These are phyloP conservation scores for Caenorhabditis sp. DNA, from an alignment of 2,888 invertebrate genomes.

Conservation along the genomic window DNA sequence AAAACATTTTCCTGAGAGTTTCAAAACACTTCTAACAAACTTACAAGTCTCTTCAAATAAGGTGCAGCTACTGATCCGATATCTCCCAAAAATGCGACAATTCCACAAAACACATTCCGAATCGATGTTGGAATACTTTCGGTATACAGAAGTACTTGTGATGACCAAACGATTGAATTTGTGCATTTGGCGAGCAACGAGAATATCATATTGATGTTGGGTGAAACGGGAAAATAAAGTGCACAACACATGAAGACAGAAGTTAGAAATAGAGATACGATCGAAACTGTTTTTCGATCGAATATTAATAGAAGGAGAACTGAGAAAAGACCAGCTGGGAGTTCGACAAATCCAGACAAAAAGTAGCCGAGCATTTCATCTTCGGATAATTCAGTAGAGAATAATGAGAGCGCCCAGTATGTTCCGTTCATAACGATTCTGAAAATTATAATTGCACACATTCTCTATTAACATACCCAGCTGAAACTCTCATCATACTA, in stretches of 20 bases:
- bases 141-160: conserved; percentile 58
- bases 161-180: conserved; percentile 65
- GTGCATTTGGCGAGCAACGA: conserved; percentile 63
- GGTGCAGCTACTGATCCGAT: conserved; percentile 66
- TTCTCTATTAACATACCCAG: too few relatives aligned
- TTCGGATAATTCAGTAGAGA: conserved; percentile 65
- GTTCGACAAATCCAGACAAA: conserved; percentile 66
- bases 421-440: conserved; percentile 67
- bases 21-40: background rate
- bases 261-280: conserved; percentile 29
- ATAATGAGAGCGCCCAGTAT: conserved; percentile 69
- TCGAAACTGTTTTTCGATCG: conserved; percentile 43
- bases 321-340: conserved; percentile 62
- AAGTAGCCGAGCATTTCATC: conserved; percentile 68
- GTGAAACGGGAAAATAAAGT: conserved; percentile 32
- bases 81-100: conserved; percentile 64
- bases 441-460: conserved; percentile 14
- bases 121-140: conserved; percentile 57
- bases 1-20: background rate
- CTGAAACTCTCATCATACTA: too few relatives aligned
- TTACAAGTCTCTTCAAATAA: conserved; percentile 51
- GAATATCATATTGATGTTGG: conserved; percentile 47
- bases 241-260: conserved; percentile 35
- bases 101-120: conserved; percentile 64
- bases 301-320: conserved; percentile 39